Evolutionary conservation across 23 tunicate genomes (phyloP), one percentile per base, ranked within the genome.

Genomic region (Botrylloides violaceus): DNA sequence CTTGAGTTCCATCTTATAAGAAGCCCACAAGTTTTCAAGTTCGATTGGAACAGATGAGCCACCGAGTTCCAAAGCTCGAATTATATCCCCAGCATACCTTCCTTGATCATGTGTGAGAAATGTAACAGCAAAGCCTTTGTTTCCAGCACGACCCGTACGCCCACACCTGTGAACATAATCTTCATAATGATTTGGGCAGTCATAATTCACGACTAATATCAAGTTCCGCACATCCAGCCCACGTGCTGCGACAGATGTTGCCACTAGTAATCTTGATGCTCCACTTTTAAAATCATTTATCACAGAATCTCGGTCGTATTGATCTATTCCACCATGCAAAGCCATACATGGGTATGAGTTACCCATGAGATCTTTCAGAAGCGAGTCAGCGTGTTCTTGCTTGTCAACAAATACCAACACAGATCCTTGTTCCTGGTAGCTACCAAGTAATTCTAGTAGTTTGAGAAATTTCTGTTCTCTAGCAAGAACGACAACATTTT

Each of bases 151-250:
- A 0, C 99, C 99, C 32, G 99, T 95, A 22, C 99, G 59, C 1
- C 99, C 99, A 71, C 99, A 95, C 24, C 99, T 61, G 70, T 95
- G 99, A 29, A 95, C 99, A 53, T 95, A 95, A 65, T 95, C 99
- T 59, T 95, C 99, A 60, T 95, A 95, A 58, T 95, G 99, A 81
- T 95, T 95, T 24, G 99, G 99, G 55, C 99, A 95, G 49, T 81
- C 73, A 48, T 75, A 95, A 63, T 95, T 95, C 24, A 95, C 86
- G 25, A 95, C 99, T 37, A 95, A 36, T 12, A 83, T 79, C 31
- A 95, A 80, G 55, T 87, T 95, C 49, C 76, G 80, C 18, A 95
- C 96, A 36, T 95, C 99, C 49, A 95, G 64, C n/a, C 99, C 99
- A 27, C 99, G 64, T 1, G 99, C 99, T 34, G 99, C 99, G 2